These are phyloP conservation scores for Polypedilum vanderplanki DNA, from an alignment of 1,140 invertebrate species.

Conservation along the genomic window DNA sequence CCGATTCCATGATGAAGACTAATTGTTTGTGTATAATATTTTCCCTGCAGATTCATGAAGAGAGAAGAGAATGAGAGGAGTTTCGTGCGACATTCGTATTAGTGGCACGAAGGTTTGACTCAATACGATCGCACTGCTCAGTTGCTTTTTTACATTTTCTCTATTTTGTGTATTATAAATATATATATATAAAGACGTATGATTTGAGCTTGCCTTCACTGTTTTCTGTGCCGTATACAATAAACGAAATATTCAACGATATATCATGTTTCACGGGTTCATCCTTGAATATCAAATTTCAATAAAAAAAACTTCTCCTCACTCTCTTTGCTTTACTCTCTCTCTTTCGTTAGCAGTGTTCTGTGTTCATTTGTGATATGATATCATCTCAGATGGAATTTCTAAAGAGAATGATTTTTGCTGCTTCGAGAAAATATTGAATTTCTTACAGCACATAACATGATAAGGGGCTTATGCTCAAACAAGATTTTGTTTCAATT, in stretches of 20 bases:
- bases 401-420: neutral
- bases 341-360: neutral
- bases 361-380: conserved; percentile 7
- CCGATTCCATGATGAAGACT: conserved; percentile 22
- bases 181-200: neutral
- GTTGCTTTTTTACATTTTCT: too few species aligned
- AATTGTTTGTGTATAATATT: conserved; percentile 25
- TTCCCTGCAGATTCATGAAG: neutral
- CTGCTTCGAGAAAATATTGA: neutral
- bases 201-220: conserved; percentile 4
- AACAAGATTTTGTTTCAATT: too few species aligned
- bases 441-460: neutral
- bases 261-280: conserved; percentile 12
- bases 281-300: conserved; percentile 27
- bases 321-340: neutral
- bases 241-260: conserved; percentile 2
- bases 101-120: neutral
- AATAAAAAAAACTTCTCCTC: conserved; percentile 3
- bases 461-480: too few species aligned
- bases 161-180: neutral
- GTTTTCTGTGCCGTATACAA: neutral
- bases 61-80: conserved; percentile 10
- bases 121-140: neutral
- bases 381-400: neutral
- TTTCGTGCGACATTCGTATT: conserved; percentile 10